Evolutionary conservation across 1,140 invertebrate genomes (phyloP).

Genomic region (Plectrocnemia conspersa): DNA sequence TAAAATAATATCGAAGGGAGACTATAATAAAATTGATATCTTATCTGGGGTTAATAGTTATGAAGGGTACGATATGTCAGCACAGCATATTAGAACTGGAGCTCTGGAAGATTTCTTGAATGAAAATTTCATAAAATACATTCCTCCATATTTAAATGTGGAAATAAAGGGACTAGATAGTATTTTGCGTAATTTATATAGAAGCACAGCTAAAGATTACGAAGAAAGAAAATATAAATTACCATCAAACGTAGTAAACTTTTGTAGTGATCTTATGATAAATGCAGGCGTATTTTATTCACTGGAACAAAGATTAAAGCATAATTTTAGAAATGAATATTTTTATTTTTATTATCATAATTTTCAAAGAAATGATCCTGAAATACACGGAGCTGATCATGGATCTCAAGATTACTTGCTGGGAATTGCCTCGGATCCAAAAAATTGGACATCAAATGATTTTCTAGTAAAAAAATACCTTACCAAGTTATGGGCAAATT

Average conservation of each 20-base stretch:
- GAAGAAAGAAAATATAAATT: background rate
- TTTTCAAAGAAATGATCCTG: background rate
- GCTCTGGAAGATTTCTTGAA: background rate
- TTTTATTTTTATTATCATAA: constrained; percentile 13
- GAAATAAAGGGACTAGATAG: too few relatives aligned
- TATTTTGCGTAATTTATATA: too few relatives aligned
- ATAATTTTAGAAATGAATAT: constrained; percentile 13
- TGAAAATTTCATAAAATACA: background rate
- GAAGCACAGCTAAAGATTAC: background rate
- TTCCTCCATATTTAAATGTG: too few relatives aligned
- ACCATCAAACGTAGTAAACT: background rate
- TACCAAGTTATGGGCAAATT: constrained; percentile 45
- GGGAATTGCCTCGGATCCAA: constrained; percentile 12
- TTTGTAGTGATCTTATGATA: constrained; percentile 11
- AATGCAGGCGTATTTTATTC: background rate
- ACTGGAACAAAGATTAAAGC: constrained; percentile 2
- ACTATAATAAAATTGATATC: constrained; percentile 37
- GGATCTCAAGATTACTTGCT: constrained; percentile 35
- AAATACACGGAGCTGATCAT: constrained; percentile 26
- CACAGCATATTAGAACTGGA: too few relatives aligned
- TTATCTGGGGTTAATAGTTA: constrained; percentile 37
- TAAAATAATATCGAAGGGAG: constrained; percentile 36
- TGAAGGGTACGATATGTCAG: constrained; percentile 37
- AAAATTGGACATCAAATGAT: constrained; percentile 1
- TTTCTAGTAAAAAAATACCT: constrained; percentile 37